Percentiles rank a stretch among this genome's conserved stretches.
Evolutionary conservation across 1,140 invertebrate species (phyloP).

Genomic region (Hetaerina americana): DNA sequence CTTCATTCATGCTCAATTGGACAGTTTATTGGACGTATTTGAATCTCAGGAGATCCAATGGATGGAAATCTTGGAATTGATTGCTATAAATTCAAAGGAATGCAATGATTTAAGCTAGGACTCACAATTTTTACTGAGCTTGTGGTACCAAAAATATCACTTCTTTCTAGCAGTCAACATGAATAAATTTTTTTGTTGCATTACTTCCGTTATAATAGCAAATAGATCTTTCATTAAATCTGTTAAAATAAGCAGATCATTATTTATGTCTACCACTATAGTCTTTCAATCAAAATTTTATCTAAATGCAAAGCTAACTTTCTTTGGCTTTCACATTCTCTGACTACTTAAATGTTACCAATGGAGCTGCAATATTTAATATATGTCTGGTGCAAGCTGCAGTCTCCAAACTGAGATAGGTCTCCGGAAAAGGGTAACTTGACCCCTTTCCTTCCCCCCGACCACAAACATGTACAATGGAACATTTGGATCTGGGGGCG

Average conservation of each 20-base stretch:
- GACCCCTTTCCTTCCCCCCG: slow-evolving; percentile 50
- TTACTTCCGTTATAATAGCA: not conserved
- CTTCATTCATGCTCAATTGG: not conserved
- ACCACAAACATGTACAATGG: slow-evolving; percentile 48
- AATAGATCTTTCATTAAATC: not conserved
- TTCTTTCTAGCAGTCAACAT: not conserved
- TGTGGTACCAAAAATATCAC: not conserved
- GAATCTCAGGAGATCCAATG: not conserved
- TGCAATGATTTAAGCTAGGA: not conserved
- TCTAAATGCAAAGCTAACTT: too few relatives aligned
- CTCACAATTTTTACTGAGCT: not conserved
- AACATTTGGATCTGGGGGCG: slow-evolving; percentile 25
- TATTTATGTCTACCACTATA: too few relatives aligned
- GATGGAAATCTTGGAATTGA: not conserved
- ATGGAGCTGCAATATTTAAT: not conserved
- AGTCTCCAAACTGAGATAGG: slow-evolving; percentile 52
- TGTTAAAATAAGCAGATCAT: not conserved
- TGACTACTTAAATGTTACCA: not conserved
- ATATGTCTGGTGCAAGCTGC: slow-evolving; percentile 29
- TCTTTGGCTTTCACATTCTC: not conserved
- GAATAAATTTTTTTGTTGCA: slow-evolving; percentile 1
- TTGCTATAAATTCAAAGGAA: not conserved
- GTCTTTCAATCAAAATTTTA: too few relatives aligned
- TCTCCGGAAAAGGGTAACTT: slow-evolving; percentile 50
- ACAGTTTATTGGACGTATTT: not conserved